These are phyloP conservation scores for Sardinella longiceps DNA, from an alignment of 2,797 vertebrate species.

Conservation along the genomic window DNA sequence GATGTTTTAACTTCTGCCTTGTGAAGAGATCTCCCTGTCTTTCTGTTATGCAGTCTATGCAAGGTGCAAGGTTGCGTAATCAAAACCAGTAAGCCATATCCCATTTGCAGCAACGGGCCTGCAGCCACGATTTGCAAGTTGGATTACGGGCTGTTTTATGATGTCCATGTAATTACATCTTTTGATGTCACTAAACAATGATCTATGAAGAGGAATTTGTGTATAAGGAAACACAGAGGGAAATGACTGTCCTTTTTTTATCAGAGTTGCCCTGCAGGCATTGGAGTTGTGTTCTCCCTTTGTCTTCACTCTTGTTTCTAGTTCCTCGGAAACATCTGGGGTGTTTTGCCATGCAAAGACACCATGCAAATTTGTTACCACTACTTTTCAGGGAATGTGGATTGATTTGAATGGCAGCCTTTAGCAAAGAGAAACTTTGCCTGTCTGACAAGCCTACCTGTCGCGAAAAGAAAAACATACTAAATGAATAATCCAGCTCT, in stretches of 20 bases:
- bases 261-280: background rate
- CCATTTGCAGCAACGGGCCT: background rate
- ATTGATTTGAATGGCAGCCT: background rate
- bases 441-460: background rate
- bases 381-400: background rate
- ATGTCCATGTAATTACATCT: background rate
- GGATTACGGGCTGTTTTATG: background rate
- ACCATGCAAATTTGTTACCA: conserved; percentile 55
- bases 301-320: background rate
- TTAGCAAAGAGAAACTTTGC: background rate
- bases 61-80: too few species aligned
- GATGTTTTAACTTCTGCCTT: background rate
- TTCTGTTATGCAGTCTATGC: background rate
- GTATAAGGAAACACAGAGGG: background rate
- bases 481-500: background rate
- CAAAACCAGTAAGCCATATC: too few species aligned
- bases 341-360: conserved; percentile 61
- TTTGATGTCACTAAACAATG: background rate
- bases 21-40: background rate
- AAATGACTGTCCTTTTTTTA: background rate
- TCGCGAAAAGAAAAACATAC: background rate
- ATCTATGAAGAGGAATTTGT: background rate
- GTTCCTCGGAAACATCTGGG: background rate
- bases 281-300: conserved; percentile 40
- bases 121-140: background rate